Percentiles rank a stretch among this genome's conserved stretches.
Evolutionary conservation across 2,888 invertebrate species (phyloP).

Genomic region (Amphipoea lucens): DNA sequence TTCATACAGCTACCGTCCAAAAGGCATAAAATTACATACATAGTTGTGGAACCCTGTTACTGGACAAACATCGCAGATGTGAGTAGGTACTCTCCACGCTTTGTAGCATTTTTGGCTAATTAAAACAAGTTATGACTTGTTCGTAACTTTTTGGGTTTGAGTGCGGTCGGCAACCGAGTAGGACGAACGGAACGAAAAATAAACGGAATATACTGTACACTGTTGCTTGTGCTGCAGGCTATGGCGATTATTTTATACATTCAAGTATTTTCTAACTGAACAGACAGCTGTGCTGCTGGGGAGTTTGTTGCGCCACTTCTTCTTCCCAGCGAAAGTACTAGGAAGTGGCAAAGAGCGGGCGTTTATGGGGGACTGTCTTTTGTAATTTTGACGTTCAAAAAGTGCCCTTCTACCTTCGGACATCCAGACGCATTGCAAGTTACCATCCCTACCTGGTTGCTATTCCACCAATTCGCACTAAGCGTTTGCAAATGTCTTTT

Average conservation of each 20-base stretch:
- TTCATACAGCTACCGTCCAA: background rate
- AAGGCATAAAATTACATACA: background rate
- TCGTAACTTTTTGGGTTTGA: slow-evolving; percentile 2
- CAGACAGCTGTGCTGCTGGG: too few relatives aligned
- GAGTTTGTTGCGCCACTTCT: too few relatives aligned
- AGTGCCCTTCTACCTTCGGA: too few relatives aligned
- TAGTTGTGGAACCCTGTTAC: background rate
- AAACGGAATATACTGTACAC: background rate
- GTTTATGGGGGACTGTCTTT: too few relatives aligned
- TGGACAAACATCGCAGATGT: background rate
- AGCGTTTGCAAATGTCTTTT: too few relatives aligned
- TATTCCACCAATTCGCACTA: too few relatives aligned
- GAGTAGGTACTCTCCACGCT: background rate
- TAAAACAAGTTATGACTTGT: slow-evolving; percentile 25
- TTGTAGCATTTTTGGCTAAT: slow-evolving; percentile 27
- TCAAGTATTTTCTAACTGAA: too few relatives aligned
- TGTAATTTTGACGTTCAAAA: too few relatives aligned
- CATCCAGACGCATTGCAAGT: too few relatives aligned
- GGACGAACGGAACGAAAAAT: background rate
- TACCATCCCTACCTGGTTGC: too few relatives aligned
- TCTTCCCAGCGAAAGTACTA: too few relatives aligned
- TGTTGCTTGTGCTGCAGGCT: background rate
- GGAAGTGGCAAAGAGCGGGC: too few relatives aligned
- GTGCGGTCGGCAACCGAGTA: slow-evolving; percentile 11
- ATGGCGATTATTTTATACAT: background rate